A percentile compares a stretch with the other conserved stretches of the same genome.
Conservation (phyloP, 2,797 vertebrate genomes). For the Cryptoblepharus egeriae region DNA sequence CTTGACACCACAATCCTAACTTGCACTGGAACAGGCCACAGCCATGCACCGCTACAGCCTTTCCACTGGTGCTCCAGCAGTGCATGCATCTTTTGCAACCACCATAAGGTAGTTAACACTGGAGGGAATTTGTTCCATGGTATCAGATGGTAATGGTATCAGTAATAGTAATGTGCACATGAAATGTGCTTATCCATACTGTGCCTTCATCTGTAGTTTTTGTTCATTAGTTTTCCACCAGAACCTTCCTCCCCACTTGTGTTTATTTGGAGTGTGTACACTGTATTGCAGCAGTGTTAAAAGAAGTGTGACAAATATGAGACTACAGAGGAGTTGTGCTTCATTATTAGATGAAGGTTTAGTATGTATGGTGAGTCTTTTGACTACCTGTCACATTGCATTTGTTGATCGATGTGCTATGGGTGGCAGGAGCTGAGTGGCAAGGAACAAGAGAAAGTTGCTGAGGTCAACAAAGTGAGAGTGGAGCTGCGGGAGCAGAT, state of each 20-base stretch:
- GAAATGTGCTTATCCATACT: neutral
- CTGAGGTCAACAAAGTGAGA: constrained; percentile 84
- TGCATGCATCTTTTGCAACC: too few species aligned
- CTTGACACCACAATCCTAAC: too few species aligned
- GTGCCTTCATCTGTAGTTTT: neutral
- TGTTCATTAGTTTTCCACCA: neutral
- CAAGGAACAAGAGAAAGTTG: constrained; percentile 91
- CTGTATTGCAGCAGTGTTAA: neutral
- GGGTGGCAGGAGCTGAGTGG: constrained; percentile 83
- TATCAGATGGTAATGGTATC: neutral
- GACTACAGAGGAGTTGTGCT: neutral
- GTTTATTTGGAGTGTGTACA: neutral
- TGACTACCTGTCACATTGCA: neutral
- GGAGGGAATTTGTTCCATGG: too few species aligned
- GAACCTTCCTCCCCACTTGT: neutral
- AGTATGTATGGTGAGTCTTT: neutral
- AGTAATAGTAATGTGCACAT: neutral
- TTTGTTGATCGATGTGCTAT: neutral
- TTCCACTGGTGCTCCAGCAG: too few species aligned
- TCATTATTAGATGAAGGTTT: neutral
- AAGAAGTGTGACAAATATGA: neutral
- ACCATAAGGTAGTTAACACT: too few species aligned
- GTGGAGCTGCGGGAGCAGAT: constrained; percentile 93
- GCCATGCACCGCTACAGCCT: too few species aligned
- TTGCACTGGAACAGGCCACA: too few species aligned